Percentiles rank a stretch among this genome's conserved stretches.
These are phyloP conservation scores for Drosophila bunnanda DNA, from an alignment of 2,888 invertebrate genomes.

Conservation along the genomic window DNA sequence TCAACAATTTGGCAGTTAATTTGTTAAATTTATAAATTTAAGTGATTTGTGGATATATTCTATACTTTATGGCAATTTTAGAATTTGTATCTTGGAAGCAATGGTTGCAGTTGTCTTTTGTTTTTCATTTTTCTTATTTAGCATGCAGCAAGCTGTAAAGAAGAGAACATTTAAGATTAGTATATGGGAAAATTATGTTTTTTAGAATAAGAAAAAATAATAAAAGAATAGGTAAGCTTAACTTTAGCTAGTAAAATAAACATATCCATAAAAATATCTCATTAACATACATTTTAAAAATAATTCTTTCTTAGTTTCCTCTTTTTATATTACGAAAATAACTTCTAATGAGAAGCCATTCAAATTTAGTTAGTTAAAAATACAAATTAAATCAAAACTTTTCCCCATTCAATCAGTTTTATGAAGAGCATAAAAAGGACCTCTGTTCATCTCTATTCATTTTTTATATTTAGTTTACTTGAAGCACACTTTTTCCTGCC, in stretches of 20 bases:
- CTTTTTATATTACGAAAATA: neutral
- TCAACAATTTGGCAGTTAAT: constrained; percentile 31
- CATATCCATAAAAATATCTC: too few species aligned
- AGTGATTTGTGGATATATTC: neutral
- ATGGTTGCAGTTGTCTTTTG: constrained; percentile 44
- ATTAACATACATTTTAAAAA: neutral
- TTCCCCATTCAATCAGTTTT: constrained; percentile 16
- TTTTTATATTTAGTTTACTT: constrained; percentile 5
- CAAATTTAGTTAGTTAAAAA: neutral
- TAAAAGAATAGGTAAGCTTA: neutral
- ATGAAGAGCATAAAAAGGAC: constrained; percentile 24
- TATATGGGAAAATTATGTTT: neutral
- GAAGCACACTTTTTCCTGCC: constrained; percentile 25
- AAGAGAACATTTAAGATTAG: neutral
- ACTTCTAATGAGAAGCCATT: constrained; percentile 5
- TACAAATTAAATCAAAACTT: constrained; percentile 12
- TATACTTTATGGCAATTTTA: constrained; percentile 53
- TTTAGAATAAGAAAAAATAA: neutral
- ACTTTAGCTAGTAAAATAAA: neutral
- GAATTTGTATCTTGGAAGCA: constrained; percentile 60
- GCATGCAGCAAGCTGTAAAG: constrained; percentile 41
- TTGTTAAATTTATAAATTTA: constrained; percentile 3
- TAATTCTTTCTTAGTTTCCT: too few species aligned
- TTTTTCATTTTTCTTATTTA: too few species aligned
- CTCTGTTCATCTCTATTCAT: constrained; percentile 1